A percentile compares a stretch with the other conserved stretches of the same genome.
Evolutionary conservation across 2,797 vertebrate species (phyloP).

Genomic region (Podarcis siculus): DNA sequence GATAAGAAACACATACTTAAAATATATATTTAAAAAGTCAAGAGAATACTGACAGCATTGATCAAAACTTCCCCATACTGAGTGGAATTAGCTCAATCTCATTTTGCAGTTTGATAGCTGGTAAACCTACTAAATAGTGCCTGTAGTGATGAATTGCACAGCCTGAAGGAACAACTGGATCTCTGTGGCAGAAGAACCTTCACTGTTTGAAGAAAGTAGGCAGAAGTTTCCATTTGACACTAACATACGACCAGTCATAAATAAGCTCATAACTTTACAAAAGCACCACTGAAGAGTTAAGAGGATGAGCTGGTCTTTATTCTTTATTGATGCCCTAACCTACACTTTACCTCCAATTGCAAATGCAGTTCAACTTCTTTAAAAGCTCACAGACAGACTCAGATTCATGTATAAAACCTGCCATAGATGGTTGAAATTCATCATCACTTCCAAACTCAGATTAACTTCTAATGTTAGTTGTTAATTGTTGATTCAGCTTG

Average conservation of each 20-base stretch:
- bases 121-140: not conserved
- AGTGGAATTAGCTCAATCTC: conserved; percentile 14
- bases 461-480: conserved; percentile 34
- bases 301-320: not conserved
- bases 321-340: conserved; percentile 15
- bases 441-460: conserved; percentile 14
- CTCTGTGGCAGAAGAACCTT: not conserved
- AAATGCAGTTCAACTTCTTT: too few relatives aligned
- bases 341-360: conserved; percentile 29
- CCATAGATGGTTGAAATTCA: too few relatives aligned
- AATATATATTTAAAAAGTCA: not conserved
- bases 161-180: not conserved
- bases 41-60: not conserved
- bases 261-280: conserved; percentile 8
- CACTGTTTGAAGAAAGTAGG: not conserved
- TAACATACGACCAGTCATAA: conserved; percentile 24
- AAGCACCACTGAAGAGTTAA: conserved; percentile 28
- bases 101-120: conserved; percentile 11
- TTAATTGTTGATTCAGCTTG: conserved; percentile 33
- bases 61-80: not conserved
- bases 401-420: too few relatives aligned
- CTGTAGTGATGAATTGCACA: not conserved
- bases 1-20: not conserved
- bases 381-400: too few relatives aligned
- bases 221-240: not conserved